These are phyloP conservation scores for Mythimna vitellina DNA, from an alignment of 2,888 invertebrate species.

Conservation along the genomic window DNA sequence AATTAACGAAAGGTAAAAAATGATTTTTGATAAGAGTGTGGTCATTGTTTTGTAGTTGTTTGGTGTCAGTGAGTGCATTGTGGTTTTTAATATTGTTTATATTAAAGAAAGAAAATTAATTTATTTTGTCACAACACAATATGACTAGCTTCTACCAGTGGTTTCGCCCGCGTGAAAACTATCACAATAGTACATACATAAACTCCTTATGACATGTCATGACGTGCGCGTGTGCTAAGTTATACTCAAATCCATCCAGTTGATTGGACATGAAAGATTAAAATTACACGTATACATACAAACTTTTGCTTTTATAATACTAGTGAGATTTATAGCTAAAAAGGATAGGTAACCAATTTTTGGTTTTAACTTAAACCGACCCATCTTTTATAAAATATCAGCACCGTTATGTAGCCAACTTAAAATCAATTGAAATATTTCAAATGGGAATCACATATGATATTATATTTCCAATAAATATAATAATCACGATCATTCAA, in stretches of 20 bases:
- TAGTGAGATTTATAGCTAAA: too few species aligned
- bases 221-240: too few species aligned
- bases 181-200: too few species aligned
- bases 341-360: background rate
- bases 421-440: slow-evolving; percentile 43
- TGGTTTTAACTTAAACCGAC: background rate
- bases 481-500: slow-evolving; percentile 55
- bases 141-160: background rate
- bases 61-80: background rate
- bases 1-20: too few species aligned
- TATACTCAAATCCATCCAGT: too few species aligned
- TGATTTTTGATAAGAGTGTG: background rate
- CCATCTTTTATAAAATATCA: background rate
- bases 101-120: too few species aligned
- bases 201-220: too few species aligned
- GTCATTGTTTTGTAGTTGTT: slow-evolving; percentile 1
- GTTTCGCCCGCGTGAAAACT: too few species aligned
- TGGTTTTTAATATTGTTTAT: background rate
- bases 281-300: too few species aligned
- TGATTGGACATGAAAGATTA: too few species aligned
- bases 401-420: slow-evolving; percentile 7
- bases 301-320: too few species aligned
- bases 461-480: slow-evolving; percentile 58
- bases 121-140: too few species aligned
- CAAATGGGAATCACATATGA: slow-evolving; percentile 53